These are phyloP conservation scores for Procambarus clarkii DNA, from an alignment of 1,140 invertebrate species.

Conservation along the genomic window DNA sequence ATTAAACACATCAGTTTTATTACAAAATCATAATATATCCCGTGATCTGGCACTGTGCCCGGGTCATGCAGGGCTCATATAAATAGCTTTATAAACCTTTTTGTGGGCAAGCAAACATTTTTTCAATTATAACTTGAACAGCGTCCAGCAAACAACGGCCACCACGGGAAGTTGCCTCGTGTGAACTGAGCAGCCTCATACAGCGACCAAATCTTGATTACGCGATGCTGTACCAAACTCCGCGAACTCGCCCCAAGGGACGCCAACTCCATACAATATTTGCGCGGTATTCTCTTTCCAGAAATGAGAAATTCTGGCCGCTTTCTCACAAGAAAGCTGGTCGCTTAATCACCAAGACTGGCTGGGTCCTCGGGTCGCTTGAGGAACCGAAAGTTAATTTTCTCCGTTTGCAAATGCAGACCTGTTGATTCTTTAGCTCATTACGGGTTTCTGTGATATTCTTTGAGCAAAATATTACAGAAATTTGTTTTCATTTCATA, in stretches of 20 bases:
- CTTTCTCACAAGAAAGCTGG: neutral
- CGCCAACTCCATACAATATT: neutral
- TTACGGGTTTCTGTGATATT: neutral
- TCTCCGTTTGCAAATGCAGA: neutral
- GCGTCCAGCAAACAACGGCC: no score
- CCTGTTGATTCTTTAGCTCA: conserved; percentile 14
- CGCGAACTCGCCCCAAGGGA: neutral
- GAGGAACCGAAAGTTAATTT: neutral
- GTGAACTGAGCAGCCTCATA: neutral
- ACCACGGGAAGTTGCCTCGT: neutral
- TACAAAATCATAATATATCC: no score
- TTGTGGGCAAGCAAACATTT: no score
- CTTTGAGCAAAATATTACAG: neutral
- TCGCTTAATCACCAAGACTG: neutral
- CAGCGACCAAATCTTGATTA: neutral
- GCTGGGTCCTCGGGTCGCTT: neutral
- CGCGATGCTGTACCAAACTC: neutral
- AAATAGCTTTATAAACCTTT: no score
- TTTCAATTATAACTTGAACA: no score
- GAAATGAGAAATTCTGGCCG: conserved; percentile 5
- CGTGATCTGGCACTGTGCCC: no score
- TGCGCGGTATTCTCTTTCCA: neutral
- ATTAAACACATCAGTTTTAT: no score
- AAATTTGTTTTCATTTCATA: neutral
- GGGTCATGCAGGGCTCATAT: no score